Percentiles rank a stretch among this genome's conserved stretches.
Evolutionary conservation across 1,140 invertebrate genomes (phyloP).

Genomic region (Triops longicaudatus): DNA sequence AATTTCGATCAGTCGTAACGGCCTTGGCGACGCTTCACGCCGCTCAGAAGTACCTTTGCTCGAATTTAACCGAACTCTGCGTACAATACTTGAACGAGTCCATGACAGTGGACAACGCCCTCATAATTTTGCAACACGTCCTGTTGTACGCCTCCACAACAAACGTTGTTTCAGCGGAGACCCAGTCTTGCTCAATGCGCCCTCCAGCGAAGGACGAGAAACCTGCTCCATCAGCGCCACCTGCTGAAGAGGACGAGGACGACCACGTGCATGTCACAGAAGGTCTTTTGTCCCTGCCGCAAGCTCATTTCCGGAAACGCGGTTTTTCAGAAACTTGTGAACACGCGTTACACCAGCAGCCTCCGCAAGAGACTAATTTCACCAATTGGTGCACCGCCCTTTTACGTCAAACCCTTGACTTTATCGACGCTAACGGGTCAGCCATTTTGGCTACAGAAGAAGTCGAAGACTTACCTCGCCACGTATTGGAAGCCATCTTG

Average conservation of each 20-base stretch:
- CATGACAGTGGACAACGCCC: slow-evolving; percentile 42
- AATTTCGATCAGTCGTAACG: slow-evolving; percentile 52
- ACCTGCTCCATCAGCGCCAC: slow-evolving; percentile 33
- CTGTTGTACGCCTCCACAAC: slow-evolving; percentile 36
- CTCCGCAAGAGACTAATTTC: slow-evolving; percentile 14
- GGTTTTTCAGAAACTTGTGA: neutral
- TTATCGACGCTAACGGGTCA: slow-evolving; percentile 53
- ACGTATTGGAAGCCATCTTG: slow-evolving; percentile 51
- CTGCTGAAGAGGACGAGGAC: slow-evolving; percentile 21
- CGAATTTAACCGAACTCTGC: slow-evolving; percentile 50
- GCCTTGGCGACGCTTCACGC: slow-evolving; percentile 55
- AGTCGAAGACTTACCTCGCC: slow-evolving; percentile 53
- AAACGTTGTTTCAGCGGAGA: neutral
- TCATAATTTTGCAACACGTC: slow-evolving; percentile 44
- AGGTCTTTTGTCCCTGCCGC: neutral
- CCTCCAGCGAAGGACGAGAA: slow-evolving; percentile 14
- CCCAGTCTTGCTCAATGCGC: slow-evolving; percentile 24
- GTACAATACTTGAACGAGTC: slow-evolving; percentile 49
- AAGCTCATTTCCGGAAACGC: neutral
- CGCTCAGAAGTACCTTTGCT: slow-evolving; percentile 57
- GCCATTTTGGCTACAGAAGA: slow-evolving; percentile 52
- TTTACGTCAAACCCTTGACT: slow-evolving; percentile 49
- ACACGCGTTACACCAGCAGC: neutral
- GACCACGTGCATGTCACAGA: neutral
- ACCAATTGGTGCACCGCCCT: slow-evolving; percentile 47